Percentiles rank a stretch among this genome's conserved stretches.
phyloP scores from a whole-genome alignment of 2,888 invertebrate genomes.

The Epirrita christyi region DNA sequence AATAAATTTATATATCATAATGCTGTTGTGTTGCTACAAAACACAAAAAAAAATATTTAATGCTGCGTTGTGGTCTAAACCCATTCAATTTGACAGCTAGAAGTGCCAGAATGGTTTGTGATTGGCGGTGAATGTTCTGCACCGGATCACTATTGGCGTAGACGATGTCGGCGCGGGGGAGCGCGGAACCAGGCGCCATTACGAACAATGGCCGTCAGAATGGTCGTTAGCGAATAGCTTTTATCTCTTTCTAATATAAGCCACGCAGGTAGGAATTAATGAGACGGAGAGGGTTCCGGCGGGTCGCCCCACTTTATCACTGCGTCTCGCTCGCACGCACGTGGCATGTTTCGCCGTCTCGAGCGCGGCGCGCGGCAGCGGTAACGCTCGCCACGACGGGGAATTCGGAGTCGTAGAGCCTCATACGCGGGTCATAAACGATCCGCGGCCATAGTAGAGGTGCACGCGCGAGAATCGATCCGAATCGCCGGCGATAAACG shows the following conservation, averaged over 20 bases:
- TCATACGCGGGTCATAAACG: slow-evolving; percentile 94
- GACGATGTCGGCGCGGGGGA: slow-evolving; percentile 69
- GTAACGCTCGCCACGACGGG: slow-evolving; percentile 86
- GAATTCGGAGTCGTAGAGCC: slow-evolving; percentile 94
- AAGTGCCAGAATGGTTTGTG: slow-evolving; percentile 84
- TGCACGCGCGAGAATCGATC: slow-evolving; percentile 86
- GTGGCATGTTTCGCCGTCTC: slow-evolving; percentile 80
- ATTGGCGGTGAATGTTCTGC: slow-evolving; percentile 85
- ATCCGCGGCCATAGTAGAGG: slow-evolving; percentile 89
- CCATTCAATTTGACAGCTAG: slow-evolving; percentile 83
- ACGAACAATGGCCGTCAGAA: slow-evolving; percentile 82
- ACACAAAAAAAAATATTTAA: slow-evolving; percentile 29
- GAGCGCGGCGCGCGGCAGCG: slow-evolving; percentile 81
- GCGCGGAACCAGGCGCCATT: slow-evolving; percentile 79
- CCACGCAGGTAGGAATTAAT: slow-evolving; percentile 84
- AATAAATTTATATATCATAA: neutral
- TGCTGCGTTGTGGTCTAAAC: slow-evolving; percentile 69
- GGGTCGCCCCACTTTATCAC: slow-evolving; percentile 59
- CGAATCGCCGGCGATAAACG: slow-evolving; percentile 84
- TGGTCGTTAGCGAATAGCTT: slow-evolving; percentile 84
- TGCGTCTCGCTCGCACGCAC: slow-evolving; percentile 74
- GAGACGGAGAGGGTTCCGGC: slow-evolving; percentile 81
- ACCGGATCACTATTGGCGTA: slow-evolving; percentile 84
- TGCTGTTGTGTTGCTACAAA: neutral
- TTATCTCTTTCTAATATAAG: slow-evolving; percentile 85